Base-by-base conservation (phyloP, 2,888 invertebrate genomes). In the Amaurobius ferox region DNA sequence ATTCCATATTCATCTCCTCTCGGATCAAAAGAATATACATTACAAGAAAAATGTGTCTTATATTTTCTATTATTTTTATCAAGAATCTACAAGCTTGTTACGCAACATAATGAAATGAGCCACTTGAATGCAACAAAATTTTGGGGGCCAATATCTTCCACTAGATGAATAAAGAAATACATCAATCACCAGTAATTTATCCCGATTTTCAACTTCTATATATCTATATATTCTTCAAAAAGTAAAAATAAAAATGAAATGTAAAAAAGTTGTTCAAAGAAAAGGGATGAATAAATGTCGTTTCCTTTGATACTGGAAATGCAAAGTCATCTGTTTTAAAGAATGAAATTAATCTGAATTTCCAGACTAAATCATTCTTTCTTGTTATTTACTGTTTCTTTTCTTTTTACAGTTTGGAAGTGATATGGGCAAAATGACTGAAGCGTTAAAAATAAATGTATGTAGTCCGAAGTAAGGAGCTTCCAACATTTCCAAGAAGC, bases 301-400 rank as follows among this genome's bases (percentile, higher is more conserved):
- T 83, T 83, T 83, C 66, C 83, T 77, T 55, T 83, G 83, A 83
- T 83, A 71, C 71, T 55, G 62, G 71, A 71, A 83, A 77, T 72
- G 83, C 83, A 83, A 83, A 83, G 83, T 83, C 83, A 83, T 83
- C 83, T 71, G 83, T 83, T 83, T 83, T 83, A 77, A 83, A 83
- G 77, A 72, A 77, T 66, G 71, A 83, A 83, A 83, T 77, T 83
- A 77, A 83, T 77, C 77, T 77, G 77, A 61, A 30, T 70, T 74
- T 76, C 55, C 73, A 26, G 61, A 70, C n/a, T n/a, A 76, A 76
- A 55, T 48, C 48, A 29, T 78, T 44, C 71, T 62, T 62, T 30
- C 32, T 64, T 61, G 29, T 66, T 67, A 13, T 55, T 61, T 35
- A 16, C 30, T 44, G 55, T n/a, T 73, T 67, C 39, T 48, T 40